Base-by-base conservation (phyloP, 2,888 invertebrate species). In the Cheilosia vernalis region DNA sequence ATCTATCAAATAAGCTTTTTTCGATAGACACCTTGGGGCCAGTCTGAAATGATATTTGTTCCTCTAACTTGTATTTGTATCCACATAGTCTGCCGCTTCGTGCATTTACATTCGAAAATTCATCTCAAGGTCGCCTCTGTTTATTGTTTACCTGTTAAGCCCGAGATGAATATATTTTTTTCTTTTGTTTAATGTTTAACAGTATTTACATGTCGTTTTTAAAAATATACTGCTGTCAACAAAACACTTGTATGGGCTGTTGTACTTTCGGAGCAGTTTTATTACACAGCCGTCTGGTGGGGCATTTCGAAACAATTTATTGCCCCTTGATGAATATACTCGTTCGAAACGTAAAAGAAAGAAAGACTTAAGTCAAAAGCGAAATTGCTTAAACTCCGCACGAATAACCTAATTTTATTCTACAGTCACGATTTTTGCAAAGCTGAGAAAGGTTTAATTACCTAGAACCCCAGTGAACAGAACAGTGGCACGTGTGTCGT, bases 361-460 rank as follows among this genome's bases (percentile, higher is more conserved):
- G 13, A 37, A 37, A 37, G 37, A 37, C 13, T 37, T 33, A 33
- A 33, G 2, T 10, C 13, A 37, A 37, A 37, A 13, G 37, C 37
- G 13, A 37, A 60, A 40, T n/a, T 7, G 4, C 24, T n/a, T 44
- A 30, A 47, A 47, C 44, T 47, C 13, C 17, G n/a, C 33, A 2
- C n/a, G 44, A 44, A 37, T 30, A 61, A 44, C 44, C 61, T 19
- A 61, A 27, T 61, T 61, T 61, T 30, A 61, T 61, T 30, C 17
- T 30, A 19, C 17, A 61, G 61, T 61, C 61, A 61, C 61, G 61
- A 61, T 61, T 47, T 61, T 44, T 4, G 44, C 44, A 47, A 44
- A 15, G 27, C 37, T 37, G 13, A 4, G 6, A 44, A 19, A 27
- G 15, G 27, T 61, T 61, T 27, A 44, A 61, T 21, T 60, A 9